Conservation (phyloP, 2,113 vertebrate genomes). For the Peromyscus maniculatus region DNA sequence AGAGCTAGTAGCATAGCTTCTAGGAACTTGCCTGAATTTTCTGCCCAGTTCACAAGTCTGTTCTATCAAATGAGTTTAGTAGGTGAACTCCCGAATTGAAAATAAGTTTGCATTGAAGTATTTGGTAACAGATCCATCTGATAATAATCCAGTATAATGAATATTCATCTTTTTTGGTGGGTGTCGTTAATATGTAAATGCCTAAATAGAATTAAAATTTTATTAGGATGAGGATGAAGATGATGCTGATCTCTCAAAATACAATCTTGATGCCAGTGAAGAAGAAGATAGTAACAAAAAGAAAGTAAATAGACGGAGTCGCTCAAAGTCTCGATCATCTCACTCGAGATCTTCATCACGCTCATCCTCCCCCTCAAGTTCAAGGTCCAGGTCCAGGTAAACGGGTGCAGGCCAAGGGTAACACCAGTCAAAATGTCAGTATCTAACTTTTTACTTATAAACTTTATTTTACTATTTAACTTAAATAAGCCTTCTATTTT, state of each 20-base stretch:
- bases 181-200: not conserved
- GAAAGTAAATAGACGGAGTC: conserved; percentile 90
- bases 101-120: conserved; percentile 7
- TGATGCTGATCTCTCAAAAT: conserved; percentile 97
- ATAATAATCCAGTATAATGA: not conserved
- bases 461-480: conserved; percentile 83
- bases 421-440: conserved; percentile 99
- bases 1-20: not conserved
- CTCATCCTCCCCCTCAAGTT: conserved; percentile 96
- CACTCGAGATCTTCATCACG: conserved; percentile 94
- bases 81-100: not conserved
- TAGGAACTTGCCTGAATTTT: not conserved
- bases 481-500: conserved; percentile 77
- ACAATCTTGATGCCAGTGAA: conserved; percentile 95
- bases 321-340: conserved; percentile 94
- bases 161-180: not conserved
- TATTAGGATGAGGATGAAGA: conserved; percentile 94
- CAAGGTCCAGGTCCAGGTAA: conserved; percentile 99
- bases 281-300: conserved; percentile 92
- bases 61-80: not conserved
- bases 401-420: conserved; percentile 99
- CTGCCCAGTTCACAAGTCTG: not conserved
- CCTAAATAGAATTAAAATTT: conserved; percentile 53
- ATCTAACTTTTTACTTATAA: conserved; percentile 95
- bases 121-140: not conserved